phyloP scores from a whole-genome alignment of 2,797 vertebrate species.

The Antennarius maculatus region DNA sequence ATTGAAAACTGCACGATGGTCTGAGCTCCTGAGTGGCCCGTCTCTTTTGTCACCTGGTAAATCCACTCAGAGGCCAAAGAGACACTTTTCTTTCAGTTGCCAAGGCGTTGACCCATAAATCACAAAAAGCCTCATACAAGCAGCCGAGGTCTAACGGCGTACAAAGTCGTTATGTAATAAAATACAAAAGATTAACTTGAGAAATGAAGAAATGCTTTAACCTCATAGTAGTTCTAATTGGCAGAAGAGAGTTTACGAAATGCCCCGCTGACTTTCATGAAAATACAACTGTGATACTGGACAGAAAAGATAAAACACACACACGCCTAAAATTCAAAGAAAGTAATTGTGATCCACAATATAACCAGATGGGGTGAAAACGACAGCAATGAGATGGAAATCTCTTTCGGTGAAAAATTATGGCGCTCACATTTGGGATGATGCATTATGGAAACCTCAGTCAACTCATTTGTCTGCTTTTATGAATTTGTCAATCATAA shows the following conservation, averaged over 20 bases:
- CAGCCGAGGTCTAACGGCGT: not conserved
- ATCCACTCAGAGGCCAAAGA: conserved; percentile 3
- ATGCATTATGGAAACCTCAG: conserved; percentile 28
- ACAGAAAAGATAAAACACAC: conserved; percentile 25
- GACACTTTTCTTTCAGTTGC: conserved; percentile 13
- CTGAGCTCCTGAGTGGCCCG: not conserved
- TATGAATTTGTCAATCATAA: too few relatives aligned
- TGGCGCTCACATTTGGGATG: too few relatives aligned
- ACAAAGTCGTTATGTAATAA: not conserved
- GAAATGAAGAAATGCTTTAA: not conserved
- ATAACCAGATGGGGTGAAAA: not conserved
- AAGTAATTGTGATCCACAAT: conserved; percentile 46
- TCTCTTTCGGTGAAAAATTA: conserved; percentile 9
- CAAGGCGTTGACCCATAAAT: conserved; percentile 25
- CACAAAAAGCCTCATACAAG: conserved; percentile 3
- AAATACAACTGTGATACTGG: not conserved
- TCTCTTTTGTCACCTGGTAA: conserved; percentile 4
- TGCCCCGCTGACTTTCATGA: not conserved
- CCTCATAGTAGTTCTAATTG: not conserved
- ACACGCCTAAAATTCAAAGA: conserved; percentile 30
- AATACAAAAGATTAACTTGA: not conserved
- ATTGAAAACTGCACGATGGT: not conserved
- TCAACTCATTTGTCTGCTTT: conserved; percentile 1
- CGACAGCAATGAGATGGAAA: conserved; percentile 33
- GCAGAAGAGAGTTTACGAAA: too few relatives aligned